Evolutionary conservation across 2,113 vertebrate genomes (phyloP).

Genomic region (Callipepla californica): DNA sequence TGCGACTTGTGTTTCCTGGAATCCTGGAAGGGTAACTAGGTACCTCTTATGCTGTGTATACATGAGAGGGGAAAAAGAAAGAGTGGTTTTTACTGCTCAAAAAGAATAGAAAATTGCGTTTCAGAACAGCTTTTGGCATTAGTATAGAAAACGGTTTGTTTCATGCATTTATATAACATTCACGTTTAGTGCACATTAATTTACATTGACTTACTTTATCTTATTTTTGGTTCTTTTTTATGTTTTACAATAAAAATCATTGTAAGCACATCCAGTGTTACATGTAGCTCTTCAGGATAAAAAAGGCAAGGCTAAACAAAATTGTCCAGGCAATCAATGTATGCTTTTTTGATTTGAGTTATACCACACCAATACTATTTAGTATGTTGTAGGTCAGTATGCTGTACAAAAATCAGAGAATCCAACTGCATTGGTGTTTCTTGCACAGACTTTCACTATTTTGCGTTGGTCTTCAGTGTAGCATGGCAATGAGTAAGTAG

Average conservation of each 20-base stretch:
- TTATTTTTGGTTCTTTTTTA: neutral
- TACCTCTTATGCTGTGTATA: neutral
- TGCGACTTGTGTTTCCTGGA: neutral
- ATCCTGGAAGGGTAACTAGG: neutral
- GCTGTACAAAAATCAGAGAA: neutral
- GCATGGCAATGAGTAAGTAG: neutral
- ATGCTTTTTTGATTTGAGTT: neutral
- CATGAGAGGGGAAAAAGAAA: neutral
- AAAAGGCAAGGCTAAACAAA: neutral
- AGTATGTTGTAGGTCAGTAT: neutral
- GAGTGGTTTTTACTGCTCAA: neutral
- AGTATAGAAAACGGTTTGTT: neutral
- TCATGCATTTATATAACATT: neutral
- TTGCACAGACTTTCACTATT: neutral
- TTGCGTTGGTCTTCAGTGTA: neutral
- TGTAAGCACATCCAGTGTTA: neutral
- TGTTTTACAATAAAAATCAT: neutral
- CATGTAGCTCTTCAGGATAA: neutral
- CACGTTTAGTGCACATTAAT: neutral
- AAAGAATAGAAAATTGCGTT: neutral
- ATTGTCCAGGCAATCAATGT: neutral
- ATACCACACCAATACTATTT: accelerated
- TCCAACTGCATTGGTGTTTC: neutral
- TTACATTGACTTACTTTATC: neutral
- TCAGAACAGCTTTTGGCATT: neutral